phyloP scores from a whole-genome alignment of 1,140 invertebrate genomes.

The Glossosoma conforme region DNA sequence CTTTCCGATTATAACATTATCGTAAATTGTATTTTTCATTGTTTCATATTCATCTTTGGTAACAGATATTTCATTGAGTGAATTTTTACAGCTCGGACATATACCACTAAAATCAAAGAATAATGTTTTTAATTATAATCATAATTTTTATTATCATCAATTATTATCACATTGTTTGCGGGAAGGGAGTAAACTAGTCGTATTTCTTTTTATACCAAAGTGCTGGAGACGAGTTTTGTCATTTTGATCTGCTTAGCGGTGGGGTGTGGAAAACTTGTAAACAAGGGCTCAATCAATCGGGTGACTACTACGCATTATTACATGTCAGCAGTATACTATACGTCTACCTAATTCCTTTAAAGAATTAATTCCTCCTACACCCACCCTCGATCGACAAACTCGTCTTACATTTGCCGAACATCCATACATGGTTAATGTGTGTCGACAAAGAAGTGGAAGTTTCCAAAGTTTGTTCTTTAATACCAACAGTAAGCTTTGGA shows the following conservation, averaged over 20 bases:
- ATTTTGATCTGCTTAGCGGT: no score
- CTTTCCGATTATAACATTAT: slow-evolving; percentile 61
- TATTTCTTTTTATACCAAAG: no score
- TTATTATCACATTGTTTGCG: background rate
- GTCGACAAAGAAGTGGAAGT: no score
- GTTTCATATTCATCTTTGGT: slow-evolving; percentile 56
- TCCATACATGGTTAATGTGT: no score
- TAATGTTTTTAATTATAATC: slow-evolving; percentile 5
- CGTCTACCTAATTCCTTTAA: background rate
- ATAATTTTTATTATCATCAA: background rate
- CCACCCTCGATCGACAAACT: no score
- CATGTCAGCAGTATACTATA: no score
- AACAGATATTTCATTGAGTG: slow-evolving; percentile 50
- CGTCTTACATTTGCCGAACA: no score
- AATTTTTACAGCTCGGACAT: slow-evolving; percentile 55
- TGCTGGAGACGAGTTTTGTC: no score
- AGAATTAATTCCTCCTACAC: no score
- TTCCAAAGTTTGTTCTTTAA: no score
- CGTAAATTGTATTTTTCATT: slow-evolving; percentile 55
- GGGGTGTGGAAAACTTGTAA: no score
- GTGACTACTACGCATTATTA: background rate
- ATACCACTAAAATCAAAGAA: slow-evolving; percentile 51
- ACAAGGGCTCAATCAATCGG: background rate
- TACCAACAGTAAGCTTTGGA: no score
- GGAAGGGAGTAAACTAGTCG: background rate